phyloP scores from a whole-genome alignment of 2,113 vertebrate genomes.

The Chauna torquata region DNA sequence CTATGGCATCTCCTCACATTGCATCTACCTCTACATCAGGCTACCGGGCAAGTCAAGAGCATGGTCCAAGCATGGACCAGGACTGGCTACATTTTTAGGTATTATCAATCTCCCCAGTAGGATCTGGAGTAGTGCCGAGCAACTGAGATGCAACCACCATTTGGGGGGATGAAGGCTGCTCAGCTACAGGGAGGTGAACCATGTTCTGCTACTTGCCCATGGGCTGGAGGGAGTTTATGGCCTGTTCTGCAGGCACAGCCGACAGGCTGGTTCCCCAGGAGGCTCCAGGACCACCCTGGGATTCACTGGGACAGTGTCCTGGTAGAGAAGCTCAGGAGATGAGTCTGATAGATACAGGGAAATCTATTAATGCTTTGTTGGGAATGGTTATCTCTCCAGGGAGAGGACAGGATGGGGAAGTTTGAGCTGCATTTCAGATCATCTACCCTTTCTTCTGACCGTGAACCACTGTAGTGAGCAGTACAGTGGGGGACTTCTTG shows the following conservation, averaged over 20 bases:
- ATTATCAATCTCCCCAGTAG: neutral
- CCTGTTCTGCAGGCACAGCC: neutral
- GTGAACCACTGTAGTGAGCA: neutral
- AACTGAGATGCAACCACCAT: neutral
- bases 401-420: neutral
- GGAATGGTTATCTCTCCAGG: neutral
- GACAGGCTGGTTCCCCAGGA: neutral
- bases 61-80: neutral
- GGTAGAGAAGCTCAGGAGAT: neutral
- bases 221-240: neutral
- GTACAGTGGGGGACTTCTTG: neutral
- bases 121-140: neutral
- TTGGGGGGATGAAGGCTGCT: neutral
- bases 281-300: neutral
- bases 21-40: neutral
- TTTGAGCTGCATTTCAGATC: neutral
- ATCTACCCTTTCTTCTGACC: neutral
- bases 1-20: neutral
- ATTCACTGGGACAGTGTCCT: neutral
- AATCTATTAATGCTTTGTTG: neutral
- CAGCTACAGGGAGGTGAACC: neutral
- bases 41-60: neutral
- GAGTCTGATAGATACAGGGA: neutral
- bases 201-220: neutral
- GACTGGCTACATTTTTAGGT: neutral